Evolutionary conservation across 2,888 invertebrate species (phyloP), one percentile per base, ranked within the genome.

Genomic region (Deilephila porcellus): DNA sequence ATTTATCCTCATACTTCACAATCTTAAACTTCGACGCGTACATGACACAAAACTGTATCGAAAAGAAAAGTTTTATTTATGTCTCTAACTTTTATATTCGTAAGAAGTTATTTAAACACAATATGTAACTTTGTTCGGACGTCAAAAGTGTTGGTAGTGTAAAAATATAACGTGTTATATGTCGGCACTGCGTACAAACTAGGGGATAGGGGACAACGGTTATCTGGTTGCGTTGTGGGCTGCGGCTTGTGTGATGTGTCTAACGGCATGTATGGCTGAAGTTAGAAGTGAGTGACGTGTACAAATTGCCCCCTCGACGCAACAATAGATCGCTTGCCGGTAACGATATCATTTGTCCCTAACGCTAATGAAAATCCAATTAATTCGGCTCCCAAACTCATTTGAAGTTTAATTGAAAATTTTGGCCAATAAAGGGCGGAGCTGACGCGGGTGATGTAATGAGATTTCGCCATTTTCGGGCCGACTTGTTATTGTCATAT

Each of bases 371-470:
- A 93, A 94, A 93, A 93, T 91, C 92, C 93, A 93, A 94, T 94
- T 94, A 94, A 94, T 93, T 92, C 88, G 82, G 88, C 87, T 91
- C 89, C 90, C 88, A 93, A 93, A 94, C 93, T 93, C 93, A 93
- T 93, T 93, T 86, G 89, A 93, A 94, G 92, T 94, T 94, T 93
- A 94, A 93, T 94, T 93, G 93, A 94, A 94, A 94, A 92, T 91
- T 93, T 90, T 83, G 86, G 83, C 82, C 85, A 86, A 81, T 85
- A 87, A 88, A 81, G 90, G 88, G 89, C 83, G 84, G 84, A 82
- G 85, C 83, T 86, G 88, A 87, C 86, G 89, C 89, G 90, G 90
- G 90, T 91, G 91, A 91, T 90, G 90, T 92, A 93, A 93, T 93
- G 92, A 91, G 90, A 92, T 92, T 93, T 72, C 29, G 56, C 25